A percentile compares a stretch with the other conserved stretches of the same genome.
Evolutionary conservation across 2,113 vertebrate genomes (phyloP).

Genomic region (Ondatra zibethicus): DNA sequence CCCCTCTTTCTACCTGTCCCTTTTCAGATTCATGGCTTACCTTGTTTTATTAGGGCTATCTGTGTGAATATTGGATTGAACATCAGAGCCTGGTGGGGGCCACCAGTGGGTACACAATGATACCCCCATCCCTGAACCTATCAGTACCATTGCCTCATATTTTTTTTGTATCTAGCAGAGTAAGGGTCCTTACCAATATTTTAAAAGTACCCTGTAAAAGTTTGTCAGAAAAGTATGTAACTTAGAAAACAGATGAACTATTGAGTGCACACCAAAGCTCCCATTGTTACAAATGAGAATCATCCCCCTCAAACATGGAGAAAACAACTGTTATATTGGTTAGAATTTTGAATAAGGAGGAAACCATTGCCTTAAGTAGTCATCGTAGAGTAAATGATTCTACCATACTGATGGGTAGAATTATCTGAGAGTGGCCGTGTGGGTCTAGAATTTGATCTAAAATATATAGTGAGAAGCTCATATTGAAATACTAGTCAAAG

Average conservation of each 20-base stretch:
- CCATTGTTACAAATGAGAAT: neutral
- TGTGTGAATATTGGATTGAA: neutral
- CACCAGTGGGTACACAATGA: neutral
- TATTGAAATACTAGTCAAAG: conserved; percentile 12
- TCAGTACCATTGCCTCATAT: neutral
- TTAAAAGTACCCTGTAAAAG: neutral
- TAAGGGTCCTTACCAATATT: neutral
- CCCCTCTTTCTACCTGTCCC: no score
- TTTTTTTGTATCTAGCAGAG: neutral
- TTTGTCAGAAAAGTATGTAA: neutral
- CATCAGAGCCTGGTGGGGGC: neutral
- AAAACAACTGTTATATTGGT: conserved; percentile 42
- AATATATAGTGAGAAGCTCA: neutral
- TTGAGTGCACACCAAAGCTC: neutral
- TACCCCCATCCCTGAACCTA: neutral
- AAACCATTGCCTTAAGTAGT: neutral
- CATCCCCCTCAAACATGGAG: neutral
- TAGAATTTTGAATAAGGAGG: conserved; percentile 45
- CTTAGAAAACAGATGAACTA: neutral
- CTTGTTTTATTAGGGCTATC: neutral
- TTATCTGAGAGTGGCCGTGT: conserved; percentile 6
- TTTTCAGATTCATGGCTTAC: neutral
- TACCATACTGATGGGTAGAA: neutral
- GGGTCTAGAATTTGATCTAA: conserved; percentile 42
- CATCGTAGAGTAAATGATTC: conserved; percentile 10